Conservation (phyloP, 2,797 vertebrate genomes). For the Melanotaenia boesemani region DNA sequence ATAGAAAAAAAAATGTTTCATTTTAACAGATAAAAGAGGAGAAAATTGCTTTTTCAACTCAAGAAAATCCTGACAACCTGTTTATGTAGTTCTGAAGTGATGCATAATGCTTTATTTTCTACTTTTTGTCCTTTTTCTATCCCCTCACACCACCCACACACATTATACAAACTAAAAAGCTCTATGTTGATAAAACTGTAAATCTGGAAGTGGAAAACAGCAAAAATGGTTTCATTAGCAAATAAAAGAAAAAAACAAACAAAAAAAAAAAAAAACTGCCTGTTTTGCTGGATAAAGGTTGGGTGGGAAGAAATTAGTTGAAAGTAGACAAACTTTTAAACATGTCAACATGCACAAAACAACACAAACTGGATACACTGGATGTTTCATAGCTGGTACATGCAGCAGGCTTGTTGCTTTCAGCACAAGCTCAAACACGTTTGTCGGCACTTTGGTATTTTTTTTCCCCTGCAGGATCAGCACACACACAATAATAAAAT, state of each 20-base stretch:
- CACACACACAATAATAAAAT: constrained; percentile 16
- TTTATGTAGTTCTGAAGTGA: constrained; percentile 21
- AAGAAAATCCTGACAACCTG: background rate
- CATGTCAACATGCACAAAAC: constrained; percentile 13
- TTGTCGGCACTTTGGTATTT: constrained; percentile 1
- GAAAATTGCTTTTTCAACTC: constrained; percentile 23
- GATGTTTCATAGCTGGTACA: constrained; percentile 3
- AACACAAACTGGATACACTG: background rate
- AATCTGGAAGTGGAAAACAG: constrained; percentile 31
- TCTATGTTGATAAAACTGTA: constrained; percentile 9
- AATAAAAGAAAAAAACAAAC: background rate
- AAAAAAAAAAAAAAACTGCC: too few relatives aligned
- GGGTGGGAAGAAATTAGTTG: background rate
- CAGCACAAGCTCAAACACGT: constrained; percentile 20
- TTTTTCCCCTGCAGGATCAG: background rate
- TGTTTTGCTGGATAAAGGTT: constrained; percentile 1
- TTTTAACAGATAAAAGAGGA: constrained; percentile 6
- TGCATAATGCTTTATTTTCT: constrained; percentile 22
- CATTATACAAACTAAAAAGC: background rate
- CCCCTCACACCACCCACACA: background rate
- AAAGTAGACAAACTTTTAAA: constrained; percentile 6
- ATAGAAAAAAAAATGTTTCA: constrained; percentile 35
- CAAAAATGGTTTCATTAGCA: constrained; percentile 16
- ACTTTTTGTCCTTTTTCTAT: background rate
- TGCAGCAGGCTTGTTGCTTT: constrained; percentile 8